Conservation (phyloP, 2,797 vertebrate species). For the Bradypodion pumilum region DNA sequence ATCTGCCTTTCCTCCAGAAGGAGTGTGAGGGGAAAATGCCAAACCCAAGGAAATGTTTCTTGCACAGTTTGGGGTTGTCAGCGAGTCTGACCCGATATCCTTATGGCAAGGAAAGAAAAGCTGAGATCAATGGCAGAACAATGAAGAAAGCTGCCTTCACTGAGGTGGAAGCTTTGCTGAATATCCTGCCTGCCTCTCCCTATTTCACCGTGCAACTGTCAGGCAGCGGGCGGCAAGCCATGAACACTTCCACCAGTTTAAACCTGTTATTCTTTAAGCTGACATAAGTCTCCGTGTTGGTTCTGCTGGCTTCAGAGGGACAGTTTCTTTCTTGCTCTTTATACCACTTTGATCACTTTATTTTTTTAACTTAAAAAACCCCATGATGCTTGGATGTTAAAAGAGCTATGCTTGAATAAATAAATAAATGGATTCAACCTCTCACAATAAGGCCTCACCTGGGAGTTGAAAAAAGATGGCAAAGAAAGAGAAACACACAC, state of each 20-base stretch:
- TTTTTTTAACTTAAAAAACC: not conserved
- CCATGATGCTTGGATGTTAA: not conserved
- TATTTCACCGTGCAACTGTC: too few relatives aligned
- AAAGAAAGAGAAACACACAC: not conserved
- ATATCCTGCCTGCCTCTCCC: too few relatives aligned
- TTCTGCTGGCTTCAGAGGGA: not conserved
- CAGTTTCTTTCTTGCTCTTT: not conserved
- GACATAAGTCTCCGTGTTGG: too few relatives aligned
- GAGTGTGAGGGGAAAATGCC: conserved; percentile 16
- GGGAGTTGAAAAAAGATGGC: not conserved
- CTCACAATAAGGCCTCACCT: fast-evolving
- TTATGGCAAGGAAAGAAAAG: not conserved
- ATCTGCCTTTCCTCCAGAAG: conserved; percentile 14
- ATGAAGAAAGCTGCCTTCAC: not conserved
- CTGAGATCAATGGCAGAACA: conserved; percentile 12
- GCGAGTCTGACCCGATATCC: conserved; percentile 21
- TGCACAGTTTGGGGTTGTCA: not conserved
- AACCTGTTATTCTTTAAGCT: too few relatives aligned
- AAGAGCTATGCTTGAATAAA: not conserved
- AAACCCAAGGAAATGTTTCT: conserved; percentile 19
- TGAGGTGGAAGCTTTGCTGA: not conserved
- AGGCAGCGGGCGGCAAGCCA: too few relatives aligned
- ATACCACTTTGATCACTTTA: not conserved
- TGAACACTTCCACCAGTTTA: too few relatives aligned
- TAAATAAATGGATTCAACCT: not conserved